Conservation (phyloP, 2,113 vertebrate species). For the Datnioides undecimradiatus region DNA sequence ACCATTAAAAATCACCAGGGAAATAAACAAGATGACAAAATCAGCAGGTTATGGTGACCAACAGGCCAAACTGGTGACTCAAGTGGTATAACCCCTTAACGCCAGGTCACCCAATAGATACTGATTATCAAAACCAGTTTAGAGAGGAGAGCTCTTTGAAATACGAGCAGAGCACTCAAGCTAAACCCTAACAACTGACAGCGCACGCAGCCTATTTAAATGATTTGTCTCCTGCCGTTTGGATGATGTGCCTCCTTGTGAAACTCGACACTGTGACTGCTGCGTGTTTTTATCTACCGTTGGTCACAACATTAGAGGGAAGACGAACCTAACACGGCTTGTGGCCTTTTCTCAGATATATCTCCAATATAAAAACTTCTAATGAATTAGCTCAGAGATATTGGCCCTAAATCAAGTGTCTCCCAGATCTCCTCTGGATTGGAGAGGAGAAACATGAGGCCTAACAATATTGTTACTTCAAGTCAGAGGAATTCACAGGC, state of each 20-base stretch:
- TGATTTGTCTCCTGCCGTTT: slow-evolving; percentile 56
- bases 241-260: slow-evolving; percentile 56
- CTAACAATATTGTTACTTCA: slow-evolving; percentile 71
- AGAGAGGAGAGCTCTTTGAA: slow-evolving; percentile 54
- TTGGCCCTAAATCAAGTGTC: slow-evolving; percentile 3
- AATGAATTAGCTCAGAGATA: slow-evolving; percentile 35
- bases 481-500: slow-evolving; percentile 67
- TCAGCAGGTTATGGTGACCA: slow-evolving; percentile 47
- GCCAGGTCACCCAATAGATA: slow-evolving; percentile 12
- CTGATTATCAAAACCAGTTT: slow-evolving; percentile 10
- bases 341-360: slow-evolving; percentile 33
- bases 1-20: not conserved
- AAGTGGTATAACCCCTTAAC: not conserved
- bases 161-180: slow-evolving; percentile 51
- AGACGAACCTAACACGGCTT: slow-evolving; percentile 30
- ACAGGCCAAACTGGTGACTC: not conserved
- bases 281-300: slow-evolving; percentile 42
- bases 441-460: slow-evolving; percentile 54
- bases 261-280: slow-evolving; percentile 56
- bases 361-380: slow-evolving; percentile 43
- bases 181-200: slow-evolving; percentile 34
- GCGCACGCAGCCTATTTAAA: slow-evolving; percentile 44
- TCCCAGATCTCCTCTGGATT: slow-evolving; percentile 23
- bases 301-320: slow-evolving; percentile 40
- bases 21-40: slow-evolving; percentile 20